Evolutionary conservation across 2,888 invertebrate genomes (phyloP).

Genomic region (Belgica antarctica): DNA sequence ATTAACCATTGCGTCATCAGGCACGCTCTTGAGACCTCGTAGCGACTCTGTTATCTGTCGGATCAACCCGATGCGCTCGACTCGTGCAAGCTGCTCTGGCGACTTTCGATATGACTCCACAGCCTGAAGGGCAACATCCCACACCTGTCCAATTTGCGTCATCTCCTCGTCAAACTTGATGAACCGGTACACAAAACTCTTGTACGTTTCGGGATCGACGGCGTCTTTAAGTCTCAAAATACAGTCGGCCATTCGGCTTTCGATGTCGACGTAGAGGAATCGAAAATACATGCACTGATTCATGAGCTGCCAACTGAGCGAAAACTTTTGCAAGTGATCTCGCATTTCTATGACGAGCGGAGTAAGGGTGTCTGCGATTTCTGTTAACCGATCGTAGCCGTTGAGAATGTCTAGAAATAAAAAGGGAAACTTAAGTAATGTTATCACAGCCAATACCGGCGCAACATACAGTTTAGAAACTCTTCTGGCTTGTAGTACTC

Average conservation of each 20-base stretch:
- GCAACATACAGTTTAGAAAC: slow-evolving; percentile 33
- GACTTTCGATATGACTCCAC: slow-evolving; percentile 53
- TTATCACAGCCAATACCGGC: no score
- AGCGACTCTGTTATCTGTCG: slow-evolving; percentile 19
- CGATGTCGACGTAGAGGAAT: slow-evolving; percentile 57
- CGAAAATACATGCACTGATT: slow-evolving; percentile 67
- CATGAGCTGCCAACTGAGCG: slow-evolving; percentile 66
- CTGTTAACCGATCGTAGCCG: slow-evolving; percentile 63
- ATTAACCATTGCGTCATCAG: background rate
- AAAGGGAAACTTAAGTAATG: no score
- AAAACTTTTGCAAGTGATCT: slow-evolving; percentile 63
- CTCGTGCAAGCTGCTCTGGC: slow-evolving; percentile 50
- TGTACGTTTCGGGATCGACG: slow-evolving; percentile 51
- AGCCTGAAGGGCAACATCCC: slow-evolving; percentile 57
- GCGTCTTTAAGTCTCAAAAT: slow-evolving; percentile 56
- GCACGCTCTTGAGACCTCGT: slow-evolving; percentile 2
- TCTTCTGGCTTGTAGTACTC: slow-evolving; percentile 53
- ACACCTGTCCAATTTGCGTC: slow-evolving; percentile 58
- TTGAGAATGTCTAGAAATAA: slow-evolving; percentile 61
- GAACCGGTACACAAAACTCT: slow-evolving; percentile 56
- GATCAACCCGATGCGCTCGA: slow-evolving; percentile 50
- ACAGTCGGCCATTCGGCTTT: slow-evolving; percentile 59
- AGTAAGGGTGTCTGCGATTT: slow-evolving; percentile 61
- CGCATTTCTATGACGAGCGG: slow-evolving; percentile 62
- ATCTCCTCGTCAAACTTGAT: slow-evolving; percentile 63